Conservation (phyloP, 2,797 vertebrate species). For the Hipposideros larvatus region DNA sequence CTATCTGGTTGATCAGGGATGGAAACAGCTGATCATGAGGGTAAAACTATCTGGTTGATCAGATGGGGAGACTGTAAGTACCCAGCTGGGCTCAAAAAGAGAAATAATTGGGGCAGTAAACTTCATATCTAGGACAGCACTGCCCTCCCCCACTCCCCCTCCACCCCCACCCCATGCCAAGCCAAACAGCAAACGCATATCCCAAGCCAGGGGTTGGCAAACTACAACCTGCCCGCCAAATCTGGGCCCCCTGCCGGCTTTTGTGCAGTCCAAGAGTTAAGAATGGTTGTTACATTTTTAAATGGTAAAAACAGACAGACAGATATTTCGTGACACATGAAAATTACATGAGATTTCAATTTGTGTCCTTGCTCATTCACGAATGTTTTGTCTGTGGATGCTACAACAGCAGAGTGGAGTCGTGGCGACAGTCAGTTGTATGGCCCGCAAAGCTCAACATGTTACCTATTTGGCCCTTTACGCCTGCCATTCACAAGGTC, state of each 20-base stretch:
- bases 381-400: rapidly evolving
- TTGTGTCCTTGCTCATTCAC: not conserved
- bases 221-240: not conserved
- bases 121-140: not conserved
- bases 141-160: no score
- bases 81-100: constrained; percentile 1
- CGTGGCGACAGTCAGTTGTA: rapidly evolving
- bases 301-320: not conserved
- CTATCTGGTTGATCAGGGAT: not conserved
- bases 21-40: not conserved
- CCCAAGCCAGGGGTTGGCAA: not conserved
- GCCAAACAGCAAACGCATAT: not conserved
- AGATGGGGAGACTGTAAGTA: not conserved
- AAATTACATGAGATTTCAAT: not conserved
- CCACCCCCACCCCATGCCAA: not conserved
- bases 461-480: not conserved
- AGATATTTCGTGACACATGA: not conserved
- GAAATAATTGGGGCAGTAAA: not conserved
- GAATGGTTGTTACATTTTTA: not conserved
- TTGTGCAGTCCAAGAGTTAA: not conserved
- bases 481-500: not conserved
- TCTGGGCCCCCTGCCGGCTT: not conserved
- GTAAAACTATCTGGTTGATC: not conserved
- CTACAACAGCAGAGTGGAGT: not conserved
- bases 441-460: not conserved